Conservation (phyloP, 2,113 vertebrate species). For the Vulpes vulpes region DNA sequence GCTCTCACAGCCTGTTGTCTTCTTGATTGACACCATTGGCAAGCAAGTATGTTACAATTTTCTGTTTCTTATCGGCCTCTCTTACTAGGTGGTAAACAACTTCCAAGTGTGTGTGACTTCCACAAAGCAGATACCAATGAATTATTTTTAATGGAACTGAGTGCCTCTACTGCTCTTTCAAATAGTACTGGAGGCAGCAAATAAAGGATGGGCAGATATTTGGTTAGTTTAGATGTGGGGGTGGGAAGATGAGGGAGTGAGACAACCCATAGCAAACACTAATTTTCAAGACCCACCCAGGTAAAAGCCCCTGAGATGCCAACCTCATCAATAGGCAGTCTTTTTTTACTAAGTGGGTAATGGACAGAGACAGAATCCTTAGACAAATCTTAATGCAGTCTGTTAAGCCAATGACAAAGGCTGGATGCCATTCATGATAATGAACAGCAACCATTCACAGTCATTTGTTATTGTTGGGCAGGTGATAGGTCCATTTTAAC, state of each 20-base stretch:
- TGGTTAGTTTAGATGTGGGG: background rate
- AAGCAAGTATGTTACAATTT: slow-evolving; percentile 6
- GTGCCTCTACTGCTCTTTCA: slow-evolving; percentile 19
- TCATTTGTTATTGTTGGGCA: slow-evolving; percentile 9
- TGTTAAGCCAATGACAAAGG: slow-evolving; percentile 53
- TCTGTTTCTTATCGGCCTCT: slow-evolving; percentile 24
- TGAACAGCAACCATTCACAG: slow-evolving; percentile 4
- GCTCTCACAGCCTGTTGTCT: background rate
- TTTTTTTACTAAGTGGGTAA: slow-evolving; percentile 59
- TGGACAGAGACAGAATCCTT: slow-evolving; percentile 17
- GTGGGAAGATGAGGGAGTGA: background rate
- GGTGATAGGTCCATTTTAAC: background rate
- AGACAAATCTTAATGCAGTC: slow-evolving; percentile 60
- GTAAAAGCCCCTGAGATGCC: background rate
- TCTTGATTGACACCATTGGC: background rate
- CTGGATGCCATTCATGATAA: slow-evolving; percentile 63
- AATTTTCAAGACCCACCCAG: slow-evolving; percentile 3
- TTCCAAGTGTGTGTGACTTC: slow-evolving; percentile 7
- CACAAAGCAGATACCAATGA: slow-evolving; percentile 36
- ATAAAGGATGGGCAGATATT: background rate
- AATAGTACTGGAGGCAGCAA: slow-evolving; percentile 41
- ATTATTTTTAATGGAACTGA: slow-evolving; percentile 55
- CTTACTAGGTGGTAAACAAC: slow-evolving; percentile 59
- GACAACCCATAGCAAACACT: background rate
- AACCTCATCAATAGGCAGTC: background rate